Percentiles rank a stretch among this genome's conserved stretches.
These are phyloP conservation scores for Himalopsyche anomala DNA, from an alignment of 2,888 invertebrate genomes.

Conservation along the genomic window DNA sequence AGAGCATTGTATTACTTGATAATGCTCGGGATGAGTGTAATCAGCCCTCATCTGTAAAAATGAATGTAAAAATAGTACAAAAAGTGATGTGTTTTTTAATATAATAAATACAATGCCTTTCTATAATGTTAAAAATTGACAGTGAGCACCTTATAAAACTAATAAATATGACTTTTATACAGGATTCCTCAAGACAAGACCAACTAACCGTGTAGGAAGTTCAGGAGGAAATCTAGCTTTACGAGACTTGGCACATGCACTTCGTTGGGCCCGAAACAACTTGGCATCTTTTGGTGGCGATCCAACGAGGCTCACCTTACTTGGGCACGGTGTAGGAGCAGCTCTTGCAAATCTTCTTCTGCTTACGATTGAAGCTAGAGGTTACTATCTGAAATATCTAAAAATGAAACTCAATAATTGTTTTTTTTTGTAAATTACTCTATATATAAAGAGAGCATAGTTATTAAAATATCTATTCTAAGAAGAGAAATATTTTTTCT, in stretches of 20 bases:
- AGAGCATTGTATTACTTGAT: no score
- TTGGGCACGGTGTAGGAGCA: conserved; percentile 92
- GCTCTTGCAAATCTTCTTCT: conserved; percentile 90
- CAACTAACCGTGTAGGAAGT: conserved; percentile 66
- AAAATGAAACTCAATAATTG: neutral
- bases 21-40: no score
- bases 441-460: no score
- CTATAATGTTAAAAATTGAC: no score
- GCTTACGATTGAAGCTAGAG: conserved; percentile 87
- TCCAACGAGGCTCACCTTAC: conserved; percentile 85
- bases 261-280: conserved; percentile 90
- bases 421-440: no score
- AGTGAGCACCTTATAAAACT: no score
- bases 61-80: no score
- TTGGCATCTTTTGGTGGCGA: conserved; percentile 94
- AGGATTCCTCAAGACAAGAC: conserved; percentile 79
- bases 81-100: no score
- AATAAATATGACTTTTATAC: conserved; percentile 66
- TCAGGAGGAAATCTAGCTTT: conserved; percentile 84
- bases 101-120: no score
- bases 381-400: conserved; percentile 69
- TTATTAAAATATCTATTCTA: no score
- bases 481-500: no score
- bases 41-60: no score
- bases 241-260: conserved; percentile 88